Conservation (phyloP, 1,140 invertebrate genomes). For the Leptinotarsa lineolata region DNA sequence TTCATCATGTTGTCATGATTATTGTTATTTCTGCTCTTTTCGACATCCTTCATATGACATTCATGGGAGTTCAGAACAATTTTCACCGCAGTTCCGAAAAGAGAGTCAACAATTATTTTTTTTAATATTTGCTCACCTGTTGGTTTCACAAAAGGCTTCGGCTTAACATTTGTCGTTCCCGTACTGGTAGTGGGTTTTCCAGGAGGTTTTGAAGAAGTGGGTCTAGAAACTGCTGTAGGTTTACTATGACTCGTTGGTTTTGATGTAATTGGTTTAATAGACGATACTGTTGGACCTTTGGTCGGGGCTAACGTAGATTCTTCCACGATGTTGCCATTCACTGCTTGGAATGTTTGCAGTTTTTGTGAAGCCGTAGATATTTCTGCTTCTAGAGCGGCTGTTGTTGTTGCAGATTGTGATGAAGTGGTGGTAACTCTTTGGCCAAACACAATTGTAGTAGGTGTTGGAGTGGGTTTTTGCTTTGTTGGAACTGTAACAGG, state of each 20-base stretch:
- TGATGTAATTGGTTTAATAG: conserved; percentile 53
- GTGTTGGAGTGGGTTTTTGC: not conserved
- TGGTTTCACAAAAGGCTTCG: conserved; percentile 46
- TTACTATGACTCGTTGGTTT: conserved; percentile 44
- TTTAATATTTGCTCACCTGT: conserved; percentile 23
- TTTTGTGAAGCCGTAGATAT: conserved; percentile 39
- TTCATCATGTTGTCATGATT: no score
- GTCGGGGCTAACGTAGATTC: conserved; percentile 45
- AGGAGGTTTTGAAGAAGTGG: conserved; percentile 44
- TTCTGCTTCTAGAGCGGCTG: conserved; percentile 28
- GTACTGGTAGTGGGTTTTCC: not conserved
- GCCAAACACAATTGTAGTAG: not conserved
- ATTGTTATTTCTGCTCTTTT: no score
- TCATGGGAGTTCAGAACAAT: no score
- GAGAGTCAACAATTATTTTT: no score
- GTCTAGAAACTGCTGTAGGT: conserved; percentile 54
- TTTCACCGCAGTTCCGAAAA: no score
- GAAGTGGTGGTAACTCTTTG: conserved; percentile 5
- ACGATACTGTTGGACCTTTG: conserved; percentile 54
- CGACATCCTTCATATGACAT: no score
- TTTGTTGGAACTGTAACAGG: not conserved
- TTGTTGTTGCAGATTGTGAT: conserved; percentile 29
- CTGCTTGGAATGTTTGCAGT: conserved; percentile 61
- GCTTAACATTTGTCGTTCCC: conserved; percentile 36
- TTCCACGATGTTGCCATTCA: conserved; percentile 49